Percentiles rank a stretch among this genome's conserved stretches.
Evolutionary conservation across 2,888 invertebrate species (phyloP).

Genomic region (Torymus aiolomorphi): DNA sequence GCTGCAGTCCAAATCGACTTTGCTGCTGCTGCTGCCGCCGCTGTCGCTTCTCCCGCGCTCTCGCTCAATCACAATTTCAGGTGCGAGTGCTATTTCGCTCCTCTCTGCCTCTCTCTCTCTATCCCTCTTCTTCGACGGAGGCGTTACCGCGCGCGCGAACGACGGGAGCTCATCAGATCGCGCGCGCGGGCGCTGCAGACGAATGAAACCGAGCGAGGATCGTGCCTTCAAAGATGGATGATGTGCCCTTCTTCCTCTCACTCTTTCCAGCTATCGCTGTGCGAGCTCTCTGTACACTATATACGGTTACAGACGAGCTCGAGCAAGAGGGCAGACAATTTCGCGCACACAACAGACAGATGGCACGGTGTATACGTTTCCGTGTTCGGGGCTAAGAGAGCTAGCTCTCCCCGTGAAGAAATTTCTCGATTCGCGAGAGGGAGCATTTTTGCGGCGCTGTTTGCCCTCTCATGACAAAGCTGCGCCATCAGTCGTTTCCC

Average conservation of each 20-base stretch:
- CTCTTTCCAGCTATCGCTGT: too few species aligned
- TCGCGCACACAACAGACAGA: slow-evolving; percentile 16
- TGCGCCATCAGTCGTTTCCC: not conserved
- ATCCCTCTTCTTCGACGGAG: not conserved
- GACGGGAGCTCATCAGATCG: not conserved
- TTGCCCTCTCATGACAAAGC: not conserved
- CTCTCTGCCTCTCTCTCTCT: slow-evolving; percentile 6
- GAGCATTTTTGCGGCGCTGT: not conserved
- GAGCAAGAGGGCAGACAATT: not conserved
- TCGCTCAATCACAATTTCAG: slow-evolving; percentile 35
- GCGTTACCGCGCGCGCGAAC: not conserved
- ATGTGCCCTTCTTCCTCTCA: not conserved
- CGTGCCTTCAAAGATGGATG: slow-evolving; percentile 26
- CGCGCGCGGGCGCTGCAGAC: not conserved
- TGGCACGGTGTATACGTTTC: not conserved
- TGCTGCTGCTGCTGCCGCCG: too few species aligned
- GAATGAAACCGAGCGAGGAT: slow-evolving; percentile 20
- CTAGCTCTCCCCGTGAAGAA: too few species aligned
- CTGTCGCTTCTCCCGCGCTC: not conserved
- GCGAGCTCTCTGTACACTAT: too few species aligned
- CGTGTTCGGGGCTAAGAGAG: too few species aligned
- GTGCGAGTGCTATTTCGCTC: slow-evolving; percentile 6
- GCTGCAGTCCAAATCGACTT: too few species aligned
- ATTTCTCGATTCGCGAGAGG: not conserved
- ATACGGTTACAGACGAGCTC: too few species aligned